Conservation (phyloP, 2,797 vertebrate species). For the Aythya fuligula region DNA sequence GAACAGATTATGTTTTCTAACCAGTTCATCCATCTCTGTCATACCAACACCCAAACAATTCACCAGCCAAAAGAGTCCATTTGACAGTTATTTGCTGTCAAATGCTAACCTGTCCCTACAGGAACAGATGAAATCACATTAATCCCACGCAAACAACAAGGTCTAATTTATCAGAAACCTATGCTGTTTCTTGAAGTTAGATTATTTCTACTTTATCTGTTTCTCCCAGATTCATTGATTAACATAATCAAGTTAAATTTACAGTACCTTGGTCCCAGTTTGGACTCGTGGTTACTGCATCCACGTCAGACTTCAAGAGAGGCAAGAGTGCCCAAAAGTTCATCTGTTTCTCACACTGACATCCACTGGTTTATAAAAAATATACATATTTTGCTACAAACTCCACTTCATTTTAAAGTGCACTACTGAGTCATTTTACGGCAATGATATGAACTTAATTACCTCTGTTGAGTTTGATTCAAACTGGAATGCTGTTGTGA, state of each 20-base stretch:
- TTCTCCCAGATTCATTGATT: not conserved
- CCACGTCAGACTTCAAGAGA: not conserved
- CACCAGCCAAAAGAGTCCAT: not conserved
- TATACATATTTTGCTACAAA: not conserved
- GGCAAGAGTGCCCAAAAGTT: not conserved
- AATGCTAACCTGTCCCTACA: not conserved
- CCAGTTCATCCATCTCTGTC: not conserved
- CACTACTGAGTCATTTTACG: not conserved
- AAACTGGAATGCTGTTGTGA: not conserved
- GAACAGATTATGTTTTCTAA: not conserved
- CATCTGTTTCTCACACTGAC: not conserved
- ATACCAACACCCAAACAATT: slow-evolving; percentile 33
- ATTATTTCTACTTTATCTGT: not conserved
- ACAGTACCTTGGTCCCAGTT: not conserved
- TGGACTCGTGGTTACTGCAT: not conserved
- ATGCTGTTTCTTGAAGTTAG: not conserved
- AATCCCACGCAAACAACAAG: not conserved
- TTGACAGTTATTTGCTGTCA: not conserved
- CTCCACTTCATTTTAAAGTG: not conserved
- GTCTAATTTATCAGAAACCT: not conserved
- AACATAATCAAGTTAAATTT: not conserved
- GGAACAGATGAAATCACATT: not conserved
- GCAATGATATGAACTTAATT: not conserved
- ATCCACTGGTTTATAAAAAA: not conserved
- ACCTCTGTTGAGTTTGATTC: not conserved